A percentile compares a stretch with the other conserved stretches of the same genome.
Conservation (phyloP, 2,888 invertebrate genomes). For the Acronicta alni region DNA sequence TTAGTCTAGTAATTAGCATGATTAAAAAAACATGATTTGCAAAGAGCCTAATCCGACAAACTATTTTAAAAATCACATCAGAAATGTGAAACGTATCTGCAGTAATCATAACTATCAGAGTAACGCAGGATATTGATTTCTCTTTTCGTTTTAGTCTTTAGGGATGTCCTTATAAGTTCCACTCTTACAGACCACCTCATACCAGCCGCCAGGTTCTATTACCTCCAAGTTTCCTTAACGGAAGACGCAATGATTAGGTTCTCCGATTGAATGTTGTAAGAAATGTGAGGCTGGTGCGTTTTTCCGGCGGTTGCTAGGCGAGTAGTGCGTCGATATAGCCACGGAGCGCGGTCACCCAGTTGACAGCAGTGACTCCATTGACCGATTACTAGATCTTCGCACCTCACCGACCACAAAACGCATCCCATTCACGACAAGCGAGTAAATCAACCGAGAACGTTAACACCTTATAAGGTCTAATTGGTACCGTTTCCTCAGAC, state of each 20-base stretch:
- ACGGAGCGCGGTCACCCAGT: constrained; percentile 48
- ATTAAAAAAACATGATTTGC: constrained; percentile 39
- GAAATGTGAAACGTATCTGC: constrained; percentile 37
- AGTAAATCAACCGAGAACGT: constrained; percentile 85
- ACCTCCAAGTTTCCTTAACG: constrained; percentile 49
- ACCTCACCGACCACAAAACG: constrained; percentile 83
- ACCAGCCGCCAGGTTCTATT: constrained; percentile 48
- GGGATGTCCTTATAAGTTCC: constrained; percentile 51
- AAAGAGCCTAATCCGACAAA: constrained; percentile 12
- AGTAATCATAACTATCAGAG: constrained; percentile 36
- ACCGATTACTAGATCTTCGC: constrained; percentile 84
- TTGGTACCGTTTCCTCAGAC: constrained; percentile 76
- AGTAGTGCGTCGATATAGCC: constrained; percentile 49
- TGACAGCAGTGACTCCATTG: constrained; percentile 75
- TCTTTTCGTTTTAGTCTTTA: constrained; percentile 49
- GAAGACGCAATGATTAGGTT: constrained; percentile 38
- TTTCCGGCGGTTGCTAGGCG: constrained; percentile 62
- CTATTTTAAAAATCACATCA: constrained; percentile 4
- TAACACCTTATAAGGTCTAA: constrained; percentile 75
- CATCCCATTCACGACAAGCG: constrained; percentile 86
- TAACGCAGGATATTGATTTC: constrained; percentile 55
- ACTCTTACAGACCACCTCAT: constrained; percentile 31
- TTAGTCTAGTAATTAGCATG: constrained; percentile 36
- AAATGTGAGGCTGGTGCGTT: constrained; percentile 65
- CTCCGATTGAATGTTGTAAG: constrained; percentile 60